Evolutionary conservation across 2,113 vertebrate species (phyloP), one percentile per base, ranked within the genome.

Genomic region (Scartelaos histophorus): DNA sequence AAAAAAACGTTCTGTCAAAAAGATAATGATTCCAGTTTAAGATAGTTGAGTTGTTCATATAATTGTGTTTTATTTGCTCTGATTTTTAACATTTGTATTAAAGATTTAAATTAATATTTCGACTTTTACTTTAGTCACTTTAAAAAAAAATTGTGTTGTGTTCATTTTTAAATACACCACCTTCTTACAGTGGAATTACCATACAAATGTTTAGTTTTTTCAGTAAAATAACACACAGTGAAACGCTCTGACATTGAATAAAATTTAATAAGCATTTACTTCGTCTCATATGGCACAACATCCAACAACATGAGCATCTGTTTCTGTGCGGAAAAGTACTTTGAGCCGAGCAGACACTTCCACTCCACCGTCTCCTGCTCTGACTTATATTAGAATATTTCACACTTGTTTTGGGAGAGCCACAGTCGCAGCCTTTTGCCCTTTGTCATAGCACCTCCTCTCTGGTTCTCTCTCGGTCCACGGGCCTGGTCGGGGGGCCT

Each of bases 361-460:
- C 29, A 68, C 68, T 17, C 2, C 16, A 68, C 66, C 75, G 75
- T 67, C 53, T 54, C 82, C 71, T 71, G 53, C 82, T 72, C 71
- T 29, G 29, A 29, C 29, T 29, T 29, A 2, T 29, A 29, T 38
- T 38, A 6, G 2, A 38, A 9, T 38, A 43, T 43, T 9, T 43
- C 38, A 43, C 38, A 43, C 38, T 83, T 75, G 51, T 72, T 57
- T 71, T 66, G 0, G 81, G 67, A 81, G 80, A 87, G 86, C 82
- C 80, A 73, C 87, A 78, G 61, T 4, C 6, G 53, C 57, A 3
- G 51, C 46, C 74, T 67, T 81, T 88, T 35, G 77, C 84, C 85
- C 83, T 89, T 82, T 88, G 91, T 93, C 92, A 93, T 89, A 92
- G 90, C 75, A 91, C 88, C 74, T 87, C 91, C 58, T 91, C 91